These are phyloP conservation scores for Campopleginae sp. DNA, from an alignment of 2,888 invertebrate species.

Conservation along the genomic window DNA sequence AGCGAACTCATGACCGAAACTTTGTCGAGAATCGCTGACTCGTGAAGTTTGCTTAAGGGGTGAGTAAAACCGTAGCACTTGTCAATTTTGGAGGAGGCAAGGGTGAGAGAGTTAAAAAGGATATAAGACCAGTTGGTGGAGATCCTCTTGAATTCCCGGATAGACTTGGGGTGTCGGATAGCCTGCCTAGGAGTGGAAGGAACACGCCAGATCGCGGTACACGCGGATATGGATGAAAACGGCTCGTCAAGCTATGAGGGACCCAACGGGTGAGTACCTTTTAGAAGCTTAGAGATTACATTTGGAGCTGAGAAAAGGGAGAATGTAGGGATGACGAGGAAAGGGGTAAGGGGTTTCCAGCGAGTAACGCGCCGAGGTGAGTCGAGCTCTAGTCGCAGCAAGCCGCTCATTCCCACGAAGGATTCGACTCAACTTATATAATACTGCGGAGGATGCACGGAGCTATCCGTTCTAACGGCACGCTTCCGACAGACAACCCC, in stretches of 20 bases:
- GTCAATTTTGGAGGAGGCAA: neutral
- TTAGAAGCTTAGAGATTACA: conserved; percentile 83
- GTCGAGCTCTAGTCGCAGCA: conserved; percentile 74
- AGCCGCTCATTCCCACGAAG: conserved; percentile 81
- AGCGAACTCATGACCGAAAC: neutral
- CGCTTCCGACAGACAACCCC: conserved; percentile 69
- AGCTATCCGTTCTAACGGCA: conserved; percentile 74
- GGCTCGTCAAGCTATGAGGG: conserved; percentile 64
- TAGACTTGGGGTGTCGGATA: conserved; percentile 2
- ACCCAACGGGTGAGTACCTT: conserved; percentile 79
- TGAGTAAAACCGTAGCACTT: conserved; percentile 30
- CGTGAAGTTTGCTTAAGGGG: neutral
- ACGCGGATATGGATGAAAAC: conserved; percentile 20
- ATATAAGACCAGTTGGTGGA: conserved; percentile 19
- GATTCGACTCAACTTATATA: conserved; percentile 81
- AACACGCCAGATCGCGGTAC: conserved; percentile 8
- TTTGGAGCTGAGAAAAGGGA: conserved; percentile 70
- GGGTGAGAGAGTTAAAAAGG: neutral
- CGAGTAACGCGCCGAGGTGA: conserved; percentile 71
- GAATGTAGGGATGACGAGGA: conserved; percentile 67
- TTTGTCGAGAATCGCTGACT: conserved; percentile 1
- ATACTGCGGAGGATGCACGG: conserved; percentile 75
- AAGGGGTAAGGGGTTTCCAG: neutral
- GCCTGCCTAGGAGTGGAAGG: conserved; percentile 2
- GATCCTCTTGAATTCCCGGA: conserved; percentile 17